phyloP scores from a whole-genome alignment of 2,888 invertebrate genomes.

The Lepas anatifera region DNA sequence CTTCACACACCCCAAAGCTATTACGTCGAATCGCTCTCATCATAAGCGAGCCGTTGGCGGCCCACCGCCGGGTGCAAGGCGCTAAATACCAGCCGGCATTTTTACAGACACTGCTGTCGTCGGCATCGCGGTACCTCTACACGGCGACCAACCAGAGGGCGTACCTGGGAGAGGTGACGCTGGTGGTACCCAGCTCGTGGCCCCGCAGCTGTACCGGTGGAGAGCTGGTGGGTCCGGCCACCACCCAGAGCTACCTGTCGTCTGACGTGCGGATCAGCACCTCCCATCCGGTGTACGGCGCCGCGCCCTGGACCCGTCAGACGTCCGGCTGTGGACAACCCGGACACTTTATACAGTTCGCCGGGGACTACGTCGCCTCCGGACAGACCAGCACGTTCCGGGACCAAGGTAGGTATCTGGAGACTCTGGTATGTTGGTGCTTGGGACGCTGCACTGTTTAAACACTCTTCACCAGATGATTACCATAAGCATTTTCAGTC shows the following conservation, averaged over 20 bases:
- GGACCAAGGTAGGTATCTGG: not conserved
- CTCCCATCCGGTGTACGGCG: conserved; percentile 40
- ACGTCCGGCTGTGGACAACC: conserved; percentile 45
- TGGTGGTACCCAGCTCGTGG: conserved; percentile 49
- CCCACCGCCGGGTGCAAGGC: too few relatives aligned
- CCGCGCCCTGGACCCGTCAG: conserved; percentile 48
- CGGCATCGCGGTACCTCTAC: conserved; percentile 45
- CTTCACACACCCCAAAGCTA: not conserved
- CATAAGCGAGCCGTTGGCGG: not conserved
- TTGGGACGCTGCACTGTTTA: too few relatives aligned
- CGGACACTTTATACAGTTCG: conserved; percentile 46
- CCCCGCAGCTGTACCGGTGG: conserved; percentile 35
- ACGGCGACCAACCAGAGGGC: conserved; percentile 45
- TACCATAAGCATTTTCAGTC: too few relatives aligned
- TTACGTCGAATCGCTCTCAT: not conserved
- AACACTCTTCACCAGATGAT: too few relatives aligned
- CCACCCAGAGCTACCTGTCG: conserved; percentile 16
- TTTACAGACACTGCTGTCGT: conserved; percentile 41
- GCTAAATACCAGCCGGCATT: not conserved
- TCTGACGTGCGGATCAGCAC: conserved; percentile 39
- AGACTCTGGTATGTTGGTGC: too few relatives aligned
- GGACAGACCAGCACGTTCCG: not conserved
- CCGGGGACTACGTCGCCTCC: not conserved
- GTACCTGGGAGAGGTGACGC: conserved; percentile 44
- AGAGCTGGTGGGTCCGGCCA: conserved; percentile 30